These are phyloP conservation scores for Drosophila pruinosa DNA, from an alignment of 1,140 invertebrate species.

Conservation along the genomic window DNA sequence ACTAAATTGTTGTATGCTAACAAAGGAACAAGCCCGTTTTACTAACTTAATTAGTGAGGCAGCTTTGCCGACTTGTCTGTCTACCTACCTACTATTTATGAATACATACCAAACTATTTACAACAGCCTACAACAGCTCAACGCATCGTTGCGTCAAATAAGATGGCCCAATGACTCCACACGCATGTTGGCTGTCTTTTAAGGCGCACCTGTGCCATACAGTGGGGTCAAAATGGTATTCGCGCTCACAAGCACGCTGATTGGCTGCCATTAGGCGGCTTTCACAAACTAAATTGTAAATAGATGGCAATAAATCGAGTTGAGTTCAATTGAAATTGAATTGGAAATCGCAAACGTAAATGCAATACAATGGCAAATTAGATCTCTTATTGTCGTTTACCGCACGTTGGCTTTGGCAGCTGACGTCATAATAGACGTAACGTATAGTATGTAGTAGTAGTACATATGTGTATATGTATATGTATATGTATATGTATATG, in stretches of 20 bases:
- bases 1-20: not conserved
- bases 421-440: slow-evolving; percentile 42
- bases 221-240: slow-evolving; percentile 30
- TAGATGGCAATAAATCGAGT: slow-evolving; percentile 51
- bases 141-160: slow-evolving; percentile 29
- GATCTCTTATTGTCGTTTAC: slow-evolving; percentile 49
- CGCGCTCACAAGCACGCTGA: slow-evolving; percentile 36
- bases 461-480: too few relatives aligned
- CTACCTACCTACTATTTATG: not conserved
- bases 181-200: slow-evolving; percentile 32
- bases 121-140: not conserved
- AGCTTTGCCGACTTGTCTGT: not conserved
- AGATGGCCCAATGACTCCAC: slow-evolving; percentile 10
- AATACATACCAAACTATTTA: too few relatives aligned
- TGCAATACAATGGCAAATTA: slow-evolving; percentile 62
- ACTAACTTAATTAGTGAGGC: slow-evolving; percentile 1
- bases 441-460: too few relatives aligned
- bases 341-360: slow-evolving; percentile 19
- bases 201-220: slow-evolving; percentile 50
- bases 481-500: too few relatives aligned
- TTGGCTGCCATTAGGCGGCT: slow-evolving; percentile 54
- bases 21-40: slow-evolving; percentile 7
- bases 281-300: slow-evolving; percentile 8
- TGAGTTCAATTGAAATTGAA: slow-evolving; percentile 41
- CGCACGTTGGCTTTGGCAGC: not conserved